These are phyloP conservation scores for Ailurus styani DNA, from an alignment of 2,113 vertebrate species.

Conservation along the genomic window DNA sequence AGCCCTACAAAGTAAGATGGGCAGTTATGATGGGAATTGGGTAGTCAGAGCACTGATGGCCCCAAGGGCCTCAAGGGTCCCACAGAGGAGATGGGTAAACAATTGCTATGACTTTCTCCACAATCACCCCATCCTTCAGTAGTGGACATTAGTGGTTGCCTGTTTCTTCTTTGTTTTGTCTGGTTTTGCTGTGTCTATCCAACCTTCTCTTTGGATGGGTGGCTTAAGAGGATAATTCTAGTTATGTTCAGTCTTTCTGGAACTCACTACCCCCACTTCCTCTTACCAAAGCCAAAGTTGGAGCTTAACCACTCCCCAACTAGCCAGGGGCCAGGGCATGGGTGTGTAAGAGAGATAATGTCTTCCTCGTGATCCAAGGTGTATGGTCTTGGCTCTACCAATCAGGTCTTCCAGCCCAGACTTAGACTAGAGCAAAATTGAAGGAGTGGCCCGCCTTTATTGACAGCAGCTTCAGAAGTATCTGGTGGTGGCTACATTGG, in stretches of 20 bases:
- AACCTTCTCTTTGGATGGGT: not conserved
- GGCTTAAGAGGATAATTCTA: not conserved
- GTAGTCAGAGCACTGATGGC: not conserved
- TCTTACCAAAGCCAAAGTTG: not conserved
- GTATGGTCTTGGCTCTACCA: not conserved
- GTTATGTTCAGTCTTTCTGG: not conserved
- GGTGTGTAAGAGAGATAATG: not conserved
- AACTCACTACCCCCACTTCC: not conserved
- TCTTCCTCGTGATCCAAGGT: not conserved
- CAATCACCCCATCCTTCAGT: not conserved
- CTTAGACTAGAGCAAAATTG: not conserved
- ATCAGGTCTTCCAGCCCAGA: not conserved
- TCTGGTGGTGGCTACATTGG: not conserved
- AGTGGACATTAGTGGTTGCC: not conserved
- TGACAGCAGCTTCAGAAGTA: not conserved
- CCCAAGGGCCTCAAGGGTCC: no score
- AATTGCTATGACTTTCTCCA: not conserved
- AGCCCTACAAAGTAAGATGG: not conserved
- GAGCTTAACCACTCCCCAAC: accelerated
- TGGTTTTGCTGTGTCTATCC: not conserved
- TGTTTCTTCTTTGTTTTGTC: not conserved
- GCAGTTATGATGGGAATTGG: not conserved
- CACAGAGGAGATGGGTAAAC: not conserved
- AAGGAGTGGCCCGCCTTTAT: not conserved
- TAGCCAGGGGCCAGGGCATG: not conserved